Conservation (phyloP, 92 coral and sea anemone species). For the Anthopleura xanthogrammica region DNA sequence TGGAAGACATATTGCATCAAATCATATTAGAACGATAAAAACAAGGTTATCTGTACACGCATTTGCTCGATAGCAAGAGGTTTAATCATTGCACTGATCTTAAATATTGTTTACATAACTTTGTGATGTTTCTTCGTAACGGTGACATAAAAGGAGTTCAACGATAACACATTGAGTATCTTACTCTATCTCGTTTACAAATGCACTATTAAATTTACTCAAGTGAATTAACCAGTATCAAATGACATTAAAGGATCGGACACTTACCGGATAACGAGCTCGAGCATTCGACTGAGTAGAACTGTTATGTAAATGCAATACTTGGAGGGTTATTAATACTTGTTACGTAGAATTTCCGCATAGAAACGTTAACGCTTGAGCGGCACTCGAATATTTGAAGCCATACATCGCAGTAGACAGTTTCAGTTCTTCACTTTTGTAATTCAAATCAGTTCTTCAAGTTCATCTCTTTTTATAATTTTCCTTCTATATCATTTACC, state of each 20-base stretch:
- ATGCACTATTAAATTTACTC: too few species aligned
- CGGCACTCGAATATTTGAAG: neutral
- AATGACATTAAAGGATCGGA: too few species aligned
- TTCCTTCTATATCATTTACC: too few species aligned
- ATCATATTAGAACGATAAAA: too few species aligned
- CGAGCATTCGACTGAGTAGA: neutral
- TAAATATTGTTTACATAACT: too few species aligned
- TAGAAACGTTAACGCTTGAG: neutral
- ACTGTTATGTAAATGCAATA: neutral
- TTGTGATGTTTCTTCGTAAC: too few species aligned
- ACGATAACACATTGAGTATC: neutral
- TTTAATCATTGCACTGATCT: too few species aligned
- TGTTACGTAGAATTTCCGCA: neutral
- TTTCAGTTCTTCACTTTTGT: neutral
- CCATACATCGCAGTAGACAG: neutral
- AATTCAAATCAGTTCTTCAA: neutral
- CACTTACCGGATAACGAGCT: neutral
- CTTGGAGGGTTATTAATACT: neutral
- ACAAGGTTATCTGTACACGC: neutral
- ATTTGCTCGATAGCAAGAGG: neutral
- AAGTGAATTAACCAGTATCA: neutral
- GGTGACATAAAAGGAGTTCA: too few species aligned
- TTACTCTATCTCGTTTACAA: neutral
- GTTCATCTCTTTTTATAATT: too few species aligned
- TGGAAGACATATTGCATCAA: neutral